phyloP scores from a whole-genome alignment of 1,140 invertebrate genomes.

The Amphibalanus amphitrite region DNA sequence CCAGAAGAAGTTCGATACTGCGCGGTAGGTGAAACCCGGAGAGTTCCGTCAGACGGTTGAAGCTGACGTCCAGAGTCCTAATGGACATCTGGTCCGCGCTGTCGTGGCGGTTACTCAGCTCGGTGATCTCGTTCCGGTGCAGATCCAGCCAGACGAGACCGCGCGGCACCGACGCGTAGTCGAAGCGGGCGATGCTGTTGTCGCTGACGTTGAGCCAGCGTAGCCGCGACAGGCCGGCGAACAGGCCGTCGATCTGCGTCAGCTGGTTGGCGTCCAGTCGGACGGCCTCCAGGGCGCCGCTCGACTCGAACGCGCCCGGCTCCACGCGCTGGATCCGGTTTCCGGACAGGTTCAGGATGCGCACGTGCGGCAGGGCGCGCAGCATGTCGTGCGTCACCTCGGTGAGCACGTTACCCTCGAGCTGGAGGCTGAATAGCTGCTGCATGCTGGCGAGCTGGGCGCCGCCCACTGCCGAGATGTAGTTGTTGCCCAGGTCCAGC shows the following conservation, averaged over 20 bases:
- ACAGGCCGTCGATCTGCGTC: conserved; percentile 66
- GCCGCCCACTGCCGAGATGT: conserved; percentile 58
- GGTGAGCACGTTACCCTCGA: neutral
- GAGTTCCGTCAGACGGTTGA: conserved; percentile 64
- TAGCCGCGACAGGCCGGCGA: conserved; percentile 55
- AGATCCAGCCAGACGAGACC: conserved; percentile 80
- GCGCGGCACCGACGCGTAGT: conserved; percentile 68
- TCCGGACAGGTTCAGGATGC: neutral
- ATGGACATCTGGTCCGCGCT: conserved; percentile 46
- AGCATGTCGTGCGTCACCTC: conserved; percentile 17
- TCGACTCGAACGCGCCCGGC: neutral
- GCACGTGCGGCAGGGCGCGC: neutral
- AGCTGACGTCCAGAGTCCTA: conserved; percentile 55
- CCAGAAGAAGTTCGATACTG: conserved; percentile 8
- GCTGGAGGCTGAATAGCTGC: too few relatives aligned
- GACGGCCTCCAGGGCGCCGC: conserved; percentile 32
- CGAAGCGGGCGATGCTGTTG: conserved; percentile 71
- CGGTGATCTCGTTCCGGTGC: conserved; percentile 66
- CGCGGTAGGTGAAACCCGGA: conserved; percentile 64
- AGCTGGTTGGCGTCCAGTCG: conserved; percentile 67
- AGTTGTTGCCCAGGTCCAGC: conserved; percentile 69
- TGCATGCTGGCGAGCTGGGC: conserved; percentile 22
- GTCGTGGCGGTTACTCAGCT: conserved; percentile 62
- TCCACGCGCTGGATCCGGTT: neutral
- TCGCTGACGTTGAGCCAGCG: conserved; percentile 72